A percentile compares a stretch with the other conserved stretches of the same genome.
Conservation (phyloP, 2,888 invertebrate species). For the Diarsia dahlii region DNA sequence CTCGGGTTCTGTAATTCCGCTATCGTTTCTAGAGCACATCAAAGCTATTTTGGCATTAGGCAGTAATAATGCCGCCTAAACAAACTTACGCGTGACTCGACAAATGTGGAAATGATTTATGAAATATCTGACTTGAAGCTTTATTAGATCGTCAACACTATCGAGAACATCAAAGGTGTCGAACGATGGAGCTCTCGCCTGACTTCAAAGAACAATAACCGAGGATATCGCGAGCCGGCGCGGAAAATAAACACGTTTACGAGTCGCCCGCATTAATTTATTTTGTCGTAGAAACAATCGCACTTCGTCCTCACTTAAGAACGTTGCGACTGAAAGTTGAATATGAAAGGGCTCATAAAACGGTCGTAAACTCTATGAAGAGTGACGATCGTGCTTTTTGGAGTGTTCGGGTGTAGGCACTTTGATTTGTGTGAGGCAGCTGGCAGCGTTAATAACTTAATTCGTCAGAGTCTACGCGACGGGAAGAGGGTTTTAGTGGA, state of each 20-base stretch:
- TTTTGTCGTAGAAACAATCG: conserved; percentile 87
- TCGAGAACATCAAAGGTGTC: conserved; percentile 82
- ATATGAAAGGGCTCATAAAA: conserved; percentile 89
- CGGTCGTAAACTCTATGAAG: conserved; percentile 84
- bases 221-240: conserved; percentile 77
- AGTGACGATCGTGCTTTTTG: conserved; percentile 80
- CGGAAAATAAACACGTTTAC: conserved; percentile 83
- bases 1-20: conserved; percentile 73
- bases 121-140: conserved; percentile 72
- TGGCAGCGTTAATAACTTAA: conserved; percentile 90
- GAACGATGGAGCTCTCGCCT: conserved; percentile 74
- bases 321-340: conserved; percentile 83
- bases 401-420: conserved; percentile 82
- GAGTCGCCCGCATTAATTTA: conserved; percentile 85
- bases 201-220: conserved; percentile 86
- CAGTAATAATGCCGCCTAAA: conserved; percentile 74
- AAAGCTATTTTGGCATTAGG: conserved; percentile 76
- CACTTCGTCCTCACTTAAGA: conserved; percentile 73
- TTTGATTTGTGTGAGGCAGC: conserved; percentile 90
- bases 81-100: conserved; percentile 74
- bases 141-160: conserved; percentile 72
- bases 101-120: conserved; percentile 78
- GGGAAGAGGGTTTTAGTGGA: conserved; percentile 86
- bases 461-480: conserved; percentile 88
- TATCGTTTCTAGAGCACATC: conserved; percentile 73